Evolutionary conservation across 2,113 vertebrate species (phyloP), one percentile per base, ranked within the genome.

Genomic region (Redunca redunca): DNA sequence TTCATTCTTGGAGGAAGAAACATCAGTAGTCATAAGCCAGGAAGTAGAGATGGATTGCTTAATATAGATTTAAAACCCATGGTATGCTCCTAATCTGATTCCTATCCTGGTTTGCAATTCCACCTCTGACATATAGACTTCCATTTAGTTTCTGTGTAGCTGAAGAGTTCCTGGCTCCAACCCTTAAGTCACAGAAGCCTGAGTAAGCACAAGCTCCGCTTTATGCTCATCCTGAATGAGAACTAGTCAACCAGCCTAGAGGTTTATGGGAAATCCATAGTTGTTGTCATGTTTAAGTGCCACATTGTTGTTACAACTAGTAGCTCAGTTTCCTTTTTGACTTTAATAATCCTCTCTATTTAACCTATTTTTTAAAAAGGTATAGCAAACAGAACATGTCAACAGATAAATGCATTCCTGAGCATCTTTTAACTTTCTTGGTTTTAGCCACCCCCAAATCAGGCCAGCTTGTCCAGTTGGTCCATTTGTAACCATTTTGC

Each of bases 1-100:
- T 95, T 64, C 17, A 5, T 94, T 95, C 97, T 95, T 92, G 90
- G n/a, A 85, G 50, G 60, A 91, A 90, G 36, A 92, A 91, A 52
- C 90, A 46, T 40, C 53, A 84, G 13, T 90, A 88, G 26, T 95
- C 87, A 62, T 91, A 89, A 83, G n/a, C 83, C 86, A 84, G 16
- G 14, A 4, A 80, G 33, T 80, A 93, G 85, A 96, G 48, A 43
- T 53, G 58, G 83, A 60, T 82, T 88, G 53, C 25, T 86, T 94
- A 46, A 50, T 89, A 58, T 71, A 28, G 16, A 58, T 95, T 60
- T 88, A 92, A 84, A 52, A 78, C 67, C 43, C 82, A 91, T 14
- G 62, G 11, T 48, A n/a, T 82, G 43, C 15, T 91, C 26, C 74
- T 91, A 26, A 84, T 58, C 77, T 62, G 64, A 21, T 91, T 91